These are phyloP conservation scores for Eospalax fontanierii DNA, from an alignment of 2,797 vertebrate species.

Conservation along the genomic window DNA sequence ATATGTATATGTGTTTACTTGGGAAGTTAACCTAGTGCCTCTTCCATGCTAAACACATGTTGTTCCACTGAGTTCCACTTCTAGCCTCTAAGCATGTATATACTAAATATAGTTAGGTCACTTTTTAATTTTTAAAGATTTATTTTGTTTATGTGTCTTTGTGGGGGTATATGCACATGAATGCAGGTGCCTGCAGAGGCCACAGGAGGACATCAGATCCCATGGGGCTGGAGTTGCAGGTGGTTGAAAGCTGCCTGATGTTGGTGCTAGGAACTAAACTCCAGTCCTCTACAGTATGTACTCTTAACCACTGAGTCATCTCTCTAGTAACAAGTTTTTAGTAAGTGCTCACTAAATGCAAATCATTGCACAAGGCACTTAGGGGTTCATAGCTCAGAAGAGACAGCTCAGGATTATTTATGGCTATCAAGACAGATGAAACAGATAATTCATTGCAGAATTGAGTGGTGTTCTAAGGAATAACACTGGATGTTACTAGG, in stretches of 20 bases:
- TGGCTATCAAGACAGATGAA: not conserved
- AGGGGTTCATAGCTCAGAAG: not conserved
- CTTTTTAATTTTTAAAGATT: not conserved
- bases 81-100: not conserved
- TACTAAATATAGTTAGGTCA: not conserved
- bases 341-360: not conserved
- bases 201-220: too few relatives aligned
- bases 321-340: not conserved
- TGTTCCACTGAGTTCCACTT: not conserved
- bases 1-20: not conserved
- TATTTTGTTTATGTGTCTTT: too few relatives aligned
- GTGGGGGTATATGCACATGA: too few relatives aligned
- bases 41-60: not conserved
- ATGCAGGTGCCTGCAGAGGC: too few relatives aligned
- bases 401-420: not conserved
- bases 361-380: not conserved
- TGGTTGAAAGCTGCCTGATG: too few relatives aligned
- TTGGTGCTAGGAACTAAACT: too few relatives aligned
- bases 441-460: not conserved
- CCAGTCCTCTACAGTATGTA: too few relatives aligned
- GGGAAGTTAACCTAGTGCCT: not conserved
- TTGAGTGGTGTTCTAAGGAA: not conserved
- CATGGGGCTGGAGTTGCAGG: too few relatives aligned
- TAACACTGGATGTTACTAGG: not conserved
- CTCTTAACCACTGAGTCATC: too few relatives aligned